A percentile compares a stretch with the other conserved stretches of the same genome.
These are phyloP conservation scores for Halcyon chelicuti DNA, from an alignment of 2,797 vertebrate species.

Conservation along the genomic window DNA sequence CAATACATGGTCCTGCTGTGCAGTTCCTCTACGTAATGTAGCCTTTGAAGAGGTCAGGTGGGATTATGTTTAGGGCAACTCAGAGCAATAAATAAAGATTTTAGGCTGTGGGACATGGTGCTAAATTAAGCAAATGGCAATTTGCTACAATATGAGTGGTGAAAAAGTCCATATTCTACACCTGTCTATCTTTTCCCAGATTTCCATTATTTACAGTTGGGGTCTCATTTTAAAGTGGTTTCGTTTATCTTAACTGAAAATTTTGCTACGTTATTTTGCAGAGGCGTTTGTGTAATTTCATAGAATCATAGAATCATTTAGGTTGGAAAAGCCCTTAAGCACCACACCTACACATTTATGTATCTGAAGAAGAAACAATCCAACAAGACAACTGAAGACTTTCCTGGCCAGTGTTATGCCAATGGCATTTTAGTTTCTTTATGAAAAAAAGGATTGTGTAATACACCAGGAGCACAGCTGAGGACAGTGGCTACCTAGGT, in stretches of 20 bases:
- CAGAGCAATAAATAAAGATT: background rate
- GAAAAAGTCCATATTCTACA: background rate
- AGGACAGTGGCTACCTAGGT: background rate
- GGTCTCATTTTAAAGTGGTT: background rate
- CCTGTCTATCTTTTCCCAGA: background rate
- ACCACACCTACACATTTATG: rapidly evolving
- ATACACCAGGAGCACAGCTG: background rate
- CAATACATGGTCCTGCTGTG: background rate
- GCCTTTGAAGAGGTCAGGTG: background rate
- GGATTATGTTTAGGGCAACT: background rate
- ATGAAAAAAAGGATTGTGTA: background rate
- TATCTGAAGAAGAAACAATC: background rate
- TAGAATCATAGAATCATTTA: background rate
- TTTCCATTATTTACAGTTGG: background rate
- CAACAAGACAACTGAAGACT: background rate
- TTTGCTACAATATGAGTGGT: background rate
- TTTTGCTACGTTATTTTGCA: background rate
- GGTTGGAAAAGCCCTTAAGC: background rate
- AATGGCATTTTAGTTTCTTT: background rate
- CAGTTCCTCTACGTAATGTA: background rate
- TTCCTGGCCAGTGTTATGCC: background rate
- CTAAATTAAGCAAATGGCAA: background rate
- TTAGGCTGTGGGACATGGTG: background rate
- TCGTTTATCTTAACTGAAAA: background rate
- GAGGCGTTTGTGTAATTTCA: background rate